These are phyloP conservation scores for Catocala fraxini DNA, from an alignment of 2,888 invertebrate species.

Conservation along the genomic window DNA sequence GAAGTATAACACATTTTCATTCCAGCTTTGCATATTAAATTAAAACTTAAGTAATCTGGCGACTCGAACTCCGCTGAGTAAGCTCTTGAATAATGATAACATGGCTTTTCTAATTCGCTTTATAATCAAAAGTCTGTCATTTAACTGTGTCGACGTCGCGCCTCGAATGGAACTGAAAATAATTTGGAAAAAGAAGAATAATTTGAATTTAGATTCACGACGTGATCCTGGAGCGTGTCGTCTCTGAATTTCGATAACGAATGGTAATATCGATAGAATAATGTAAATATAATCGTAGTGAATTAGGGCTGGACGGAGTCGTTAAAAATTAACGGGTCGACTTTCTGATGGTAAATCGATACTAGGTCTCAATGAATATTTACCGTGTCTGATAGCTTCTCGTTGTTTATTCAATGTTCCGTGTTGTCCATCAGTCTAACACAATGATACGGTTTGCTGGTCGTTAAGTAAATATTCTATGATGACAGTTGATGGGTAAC, in stretches of 20 bases:
- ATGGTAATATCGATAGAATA: slow-evolving; percentile 52
- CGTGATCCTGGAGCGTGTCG: slow-evolving; percentile 44
- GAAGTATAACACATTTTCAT: slow-evolving; percentile 29
- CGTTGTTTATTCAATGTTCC: slow-evolving; percentile 37
- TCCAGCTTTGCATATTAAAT: slow-evolving; percentile 43
- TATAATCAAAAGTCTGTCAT: slow-evolving; percentile 56
- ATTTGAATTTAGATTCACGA: slow-evolving; percentile 48
- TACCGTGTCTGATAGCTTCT: slow-evolving; percentile 34
- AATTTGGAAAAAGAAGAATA: slow-evolving; percentile 32
- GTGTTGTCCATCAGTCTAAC: slow-evolving; percentile 37
- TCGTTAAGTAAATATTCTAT: slow-evolving; percentile 28
- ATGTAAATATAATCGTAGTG: slow-evolving; percentile 71
- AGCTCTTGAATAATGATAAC: slow-evolving; percentile 60
- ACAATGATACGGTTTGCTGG: slow-evolving; percentile 23
- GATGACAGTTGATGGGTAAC: neutral
- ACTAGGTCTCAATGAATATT: slow-evolving; percentile 41
- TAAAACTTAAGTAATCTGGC: slow-evolving; percentile 61
- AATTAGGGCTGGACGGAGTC: slow-evolving; percentile 70
- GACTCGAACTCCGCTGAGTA: slow-evolving; percentile 33
- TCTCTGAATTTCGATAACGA: slow-evolving; percentile 65
- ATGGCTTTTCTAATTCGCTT: slow-evolving; percentile 54
- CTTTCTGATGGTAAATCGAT: slow-evolving; percentile 81
- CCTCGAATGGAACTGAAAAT: slow-evolving; percentile 31
- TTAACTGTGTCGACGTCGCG: slow-evolving; percentile 20
- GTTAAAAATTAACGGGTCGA: slow-evolving; percentile 79